A percentile compares a stretch with the other conserved stretches of the same genome.
Conservation (phyloP, 2,797 vertebrate genomes). For the Coregonus sp. region DNA sequence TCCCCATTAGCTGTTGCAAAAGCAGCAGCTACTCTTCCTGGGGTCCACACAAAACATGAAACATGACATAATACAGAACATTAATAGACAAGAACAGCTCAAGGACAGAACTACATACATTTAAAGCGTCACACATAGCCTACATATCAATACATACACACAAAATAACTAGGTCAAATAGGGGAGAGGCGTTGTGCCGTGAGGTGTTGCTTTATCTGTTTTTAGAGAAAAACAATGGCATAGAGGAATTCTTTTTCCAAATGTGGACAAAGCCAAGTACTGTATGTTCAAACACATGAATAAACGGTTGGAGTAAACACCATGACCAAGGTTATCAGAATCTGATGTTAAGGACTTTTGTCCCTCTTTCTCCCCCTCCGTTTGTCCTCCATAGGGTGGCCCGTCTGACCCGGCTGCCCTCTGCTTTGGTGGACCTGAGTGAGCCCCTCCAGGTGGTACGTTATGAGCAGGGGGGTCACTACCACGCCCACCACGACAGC, state of each 20-base stretch:
- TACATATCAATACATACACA: too few species aligned
- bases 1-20: too few species aligned
- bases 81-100: too few species aligned
- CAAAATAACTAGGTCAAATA: too few species aligned
- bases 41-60: too few species aligned
- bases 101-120: too few species aligned
- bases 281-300: background rate
- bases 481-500: slow-evolving; percentile 97
- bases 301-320: background rate
- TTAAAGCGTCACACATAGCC: too few species aligned
- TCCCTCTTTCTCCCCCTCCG: background rate
- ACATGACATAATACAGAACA: too few species aligned
- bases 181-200: too few species aligned
- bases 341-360: background rate
- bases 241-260: background rate
- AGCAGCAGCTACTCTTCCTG: too few species aligned
- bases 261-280: too few species aligned
- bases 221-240: background rate
- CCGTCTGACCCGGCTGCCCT: slow-evolving; percentile 87
- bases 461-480: slow-evolving; percentile 94
- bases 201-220: too few species aligned
- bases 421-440: slow-evolving; percentile 90
- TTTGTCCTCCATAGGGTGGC: slow-evolving; percentile 77
- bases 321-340: background rate
- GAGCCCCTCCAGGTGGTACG: slow-evolving; percentile 96